Base-by-base conservation (phyloP, 2,888 invertebrate species). In the Pemphredon lugubris region DNA sequence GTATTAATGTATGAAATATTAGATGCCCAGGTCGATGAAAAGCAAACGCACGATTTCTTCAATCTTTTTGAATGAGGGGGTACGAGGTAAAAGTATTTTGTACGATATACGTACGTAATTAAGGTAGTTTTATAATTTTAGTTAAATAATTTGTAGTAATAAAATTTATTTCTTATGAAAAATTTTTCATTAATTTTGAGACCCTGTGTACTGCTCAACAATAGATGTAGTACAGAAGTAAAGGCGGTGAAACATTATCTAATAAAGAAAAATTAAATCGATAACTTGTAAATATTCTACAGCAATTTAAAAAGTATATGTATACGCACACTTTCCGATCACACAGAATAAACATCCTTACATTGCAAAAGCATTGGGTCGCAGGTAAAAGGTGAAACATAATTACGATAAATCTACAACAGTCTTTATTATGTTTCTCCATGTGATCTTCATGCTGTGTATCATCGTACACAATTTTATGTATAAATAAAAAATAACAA, bases 361-460 rank as follows among this genome's bases (percentile, higher is more conserved):
- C 5, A 20, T 26, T n/a, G 32, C 16, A 4, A 20, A 32, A 34
- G 26, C 32, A 26, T 37, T 47, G 30, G 40, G 37, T 51, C 4
- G 32, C 16, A 44, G 14, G 53, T 39, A 51, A 54, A 13, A 47
- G 47, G 30, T 32, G 42, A n/a, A 37, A 54, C 60, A 37, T 50
- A 59, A 63, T 67, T 72, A 64, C 58, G 53, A 81, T 83, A 84
- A 86, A 83, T 84, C 83, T 86, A 87, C 84, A 88, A 89, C 88
- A 89, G 89, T 89, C 88, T 89, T 89, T 87, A 87, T 89, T 88
- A 84, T 81, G 81, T 83, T 87, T 83, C 82, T 83, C 77, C 82
- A 77, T 82, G 79, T 82, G 81, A 84, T 79, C 77, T 79, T 77
- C 82, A 81, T 82, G 76, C 82, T 77, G 71, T 81, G 84, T 83